Conservation (phyloP, 2,888 invertebrate species). For the Tillus elongatus region DNA sequence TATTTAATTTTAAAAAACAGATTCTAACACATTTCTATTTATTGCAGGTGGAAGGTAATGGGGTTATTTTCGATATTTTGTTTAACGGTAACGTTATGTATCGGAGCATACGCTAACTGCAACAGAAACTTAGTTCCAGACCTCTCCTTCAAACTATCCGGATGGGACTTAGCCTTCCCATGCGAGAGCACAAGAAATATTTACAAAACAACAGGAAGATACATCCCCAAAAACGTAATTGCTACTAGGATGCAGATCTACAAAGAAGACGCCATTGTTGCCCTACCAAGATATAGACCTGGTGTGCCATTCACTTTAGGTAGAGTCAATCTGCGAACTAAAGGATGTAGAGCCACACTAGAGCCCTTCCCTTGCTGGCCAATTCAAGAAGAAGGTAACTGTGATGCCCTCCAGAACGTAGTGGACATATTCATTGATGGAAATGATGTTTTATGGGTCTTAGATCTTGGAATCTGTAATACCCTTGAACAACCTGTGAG, state of each 20-base stretch:
- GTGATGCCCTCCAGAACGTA: constrained; percentile 57
- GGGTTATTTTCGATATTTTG: no score
- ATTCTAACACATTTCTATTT: no score
- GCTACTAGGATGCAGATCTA: constrained; percentile 51
- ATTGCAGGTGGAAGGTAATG: no score
- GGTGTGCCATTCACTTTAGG: constrained; percentile 63
- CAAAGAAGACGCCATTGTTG: constrained; percentile 47
- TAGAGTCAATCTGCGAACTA: constrained; percentile 42
- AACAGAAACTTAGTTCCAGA: constrained; percentile 29
- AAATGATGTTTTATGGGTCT: constrained; percentile 60
- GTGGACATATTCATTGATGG: constrained; percentile 55
- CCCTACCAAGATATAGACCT: constrained; percentile 51
- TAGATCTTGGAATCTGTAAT: constrained; percentile 63
- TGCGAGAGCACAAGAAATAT: constrained; percentile 45
- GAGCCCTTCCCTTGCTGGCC: constrained; percentile 56
- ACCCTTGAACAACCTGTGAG: constrained; percentile 55
- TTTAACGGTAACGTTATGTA: no score
- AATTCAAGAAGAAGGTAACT: constrained; percentile 56
- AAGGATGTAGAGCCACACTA: constrained; percentile 43
- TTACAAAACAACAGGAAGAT: constrained; percentile 50
- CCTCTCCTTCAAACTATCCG: constrained; percentile 31
- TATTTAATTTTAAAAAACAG: no score
- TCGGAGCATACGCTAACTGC: constrained; percentile 11
- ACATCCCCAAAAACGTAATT: constrained; percentile 50
- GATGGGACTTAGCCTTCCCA: constrained; percentile 27